Percentiles rank a stretch among this genome's conserved stretches.
These are phyloP conservation scores for Antechinus stuartii DNA, from an alignment of 2,113 vertebrate genomes.

Conservation along the genomic window DNA sequence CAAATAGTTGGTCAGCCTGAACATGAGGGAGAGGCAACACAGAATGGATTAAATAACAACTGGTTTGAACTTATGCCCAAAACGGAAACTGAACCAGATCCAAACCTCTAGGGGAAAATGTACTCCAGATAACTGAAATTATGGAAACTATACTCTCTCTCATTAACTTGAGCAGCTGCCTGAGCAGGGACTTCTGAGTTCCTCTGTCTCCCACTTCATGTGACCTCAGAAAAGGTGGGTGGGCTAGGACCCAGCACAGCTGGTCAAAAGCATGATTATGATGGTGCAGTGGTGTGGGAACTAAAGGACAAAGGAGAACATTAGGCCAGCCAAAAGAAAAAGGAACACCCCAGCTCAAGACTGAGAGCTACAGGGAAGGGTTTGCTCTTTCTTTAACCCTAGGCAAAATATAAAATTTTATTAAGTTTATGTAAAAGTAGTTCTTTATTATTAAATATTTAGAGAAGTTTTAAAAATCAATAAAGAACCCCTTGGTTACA, in stretches of 20 bases:
- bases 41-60: neutral
- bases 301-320: neutral
- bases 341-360: neutral
- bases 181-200: neutral
- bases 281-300: accelerated
- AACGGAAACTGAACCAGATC: accelerated
- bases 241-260: neutral
- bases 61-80: accelerated
- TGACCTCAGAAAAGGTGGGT: neutral
- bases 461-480: neutral
- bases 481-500: accelerated
- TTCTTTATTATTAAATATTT: neutral
- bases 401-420: accelerated
- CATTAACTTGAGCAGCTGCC: neutral
- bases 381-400: neutral
- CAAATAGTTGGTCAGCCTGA: neutral
- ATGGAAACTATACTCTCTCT: neutral
- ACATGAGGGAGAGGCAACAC: neutral
- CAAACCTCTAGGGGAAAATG: neutral
- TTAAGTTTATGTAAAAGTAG: accelerated
- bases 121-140: neutral
- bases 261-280: neutral
- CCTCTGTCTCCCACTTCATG: neutral
- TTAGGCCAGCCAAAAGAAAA: neutral
- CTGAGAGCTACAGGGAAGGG: accelerated